Base-by-base conservation (phyloP, 2,888 invertebrate species). In the Polydrusus tereticollis region DNA sequence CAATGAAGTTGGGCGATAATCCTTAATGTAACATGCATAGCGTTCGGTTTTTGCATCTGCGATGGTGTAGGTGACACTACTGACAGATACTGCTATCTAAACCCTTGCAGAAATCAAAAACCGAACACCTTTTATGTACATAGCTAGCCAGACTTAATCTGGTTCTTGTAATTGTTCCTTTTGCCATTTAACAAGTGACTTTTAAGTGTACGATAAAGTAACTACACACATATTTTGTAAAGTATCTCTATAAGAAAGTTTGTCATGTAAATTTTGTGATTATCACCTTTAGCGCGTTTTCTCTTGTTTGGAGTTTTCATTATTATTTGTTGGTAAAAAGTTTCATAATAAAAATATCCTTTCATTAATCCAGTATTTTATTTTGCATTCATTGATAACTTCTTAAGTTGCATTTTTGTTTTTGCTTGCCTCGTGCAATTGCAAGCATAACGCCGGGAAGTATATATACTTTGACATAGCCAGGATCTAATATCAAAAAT, bases 261-360 rank as follows among this genome's bases (percentile, higher is more conserved):
- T 60, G 38, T 71, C 52, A 45, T 71, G 59, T 64, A 59, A 43
- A 67, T 52, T 68, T 68, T 50, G 60, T 66, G 60, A 58, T 65
- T 58, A 63, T 58, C 45, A 57, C 36, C 50, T 33, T 58, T 67
- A 41, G 29, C 23, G 23, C 26, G 26, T 6, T 23, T 36, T 36
- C 41, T 12, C 26, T 20, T 47, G 20, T 14, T 52, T 63, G 10
- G 20, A 45, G 14, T 16, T 50, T 45, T 23, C 14, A 33, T 21
- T 33, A 20, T 62, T 38, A 29, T 41, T 63, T 69, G 58, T 70
- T 70, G 58, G 69, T 70, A 57, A 55, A n/a, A 64, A 57, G 47
- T 70, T 70, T 70, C 63, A 21, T 64, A 70, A 70, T 70, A 69
- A 68, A n/a, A 69, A 50, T 62, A 69, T 69, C 41, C 69, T 69